Evolutionary conservation across 2,797 vertebrate genomes (phyloP).

Genomic region (Falco rusticolus): DNA sequence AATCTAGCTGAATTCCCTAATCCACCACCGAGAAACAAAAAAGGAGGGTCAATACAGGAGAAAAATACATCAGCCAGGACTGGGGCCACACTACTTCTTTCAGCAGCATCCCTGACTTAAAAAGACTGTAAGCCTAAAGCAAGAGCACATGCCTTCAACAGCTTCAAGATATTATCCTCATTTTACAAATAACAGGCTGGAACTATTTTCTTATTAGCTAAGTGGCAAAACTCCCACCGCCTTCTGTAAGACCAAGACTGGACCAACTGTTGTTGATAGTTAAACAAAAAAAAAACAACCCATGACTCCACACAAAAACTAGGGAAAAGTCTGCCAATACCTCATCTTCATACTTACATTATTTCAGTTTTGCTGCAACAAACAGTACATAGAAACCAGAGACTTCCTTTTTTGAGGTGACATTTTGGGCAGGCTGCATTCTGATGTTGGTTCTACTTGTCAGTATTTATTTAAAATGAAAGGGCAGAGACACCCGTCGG

Average conservation of each 20-base stretch:
- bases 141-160: neutral
- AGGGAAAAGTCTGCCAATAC: neutral
- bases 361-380: neutral
- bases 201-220: neutral
- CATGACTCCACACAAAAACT: neutral
- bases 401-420: neutral
- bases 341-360: neutral
- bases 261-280: neutral
- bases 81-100: neutral
- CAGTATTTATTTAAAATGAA: conserved; percentile 20
- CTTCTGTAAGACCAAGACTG: neutral
- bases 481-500: neutral
- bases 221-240: neutral
- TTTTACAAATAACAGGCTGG: neutral
- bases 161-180: neutral
- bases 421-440: neutral
- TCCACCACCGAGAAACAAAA: neutral
- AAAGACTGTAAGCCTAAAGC: neutral
- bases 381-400: neutral
- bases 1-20: neutral
- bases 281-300: neutral
- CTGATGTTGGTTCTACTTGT: neutral
- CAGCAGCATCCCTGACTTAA: neutral
- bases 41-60: neutral
- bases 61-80: neutral